phyloP scores from a whole-genome alignment of 1,140 invertebrate species.

The Temnothorax longispinosus region DNA sequence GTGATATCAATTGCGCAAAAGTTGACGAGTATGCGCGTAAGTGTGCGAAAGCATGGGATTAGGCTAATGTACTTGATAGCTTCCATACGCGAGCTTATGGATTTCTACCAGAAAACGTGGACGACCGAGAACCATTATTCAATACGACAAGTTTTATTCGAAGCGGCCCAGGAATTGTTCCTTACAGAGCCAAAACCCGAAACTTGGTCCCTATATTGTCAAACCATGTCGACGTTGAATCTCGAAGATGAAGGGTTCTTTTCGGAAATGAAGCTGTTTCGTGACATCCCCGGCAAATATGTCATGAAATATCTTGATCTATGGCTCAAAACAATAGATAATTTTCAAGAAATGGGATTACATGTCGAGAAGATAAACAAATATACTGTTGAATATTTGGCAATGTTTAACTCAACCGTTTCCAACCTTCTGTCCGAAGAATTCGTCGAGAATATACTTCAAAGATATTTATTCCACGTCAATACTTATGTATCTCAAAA shows the following conservation, averaged over 20 bases:
- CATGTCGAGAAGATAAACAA: accelerated
- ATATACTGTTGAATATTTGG: too few relatives aligned
- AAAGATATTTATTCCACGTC: conserved; percentile 54
- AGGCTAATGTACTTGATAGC: conserved; percentile 70
- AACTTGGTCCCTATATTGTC: too few relatives aligned
- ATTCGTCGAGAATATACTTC: conserved; percentile 34
- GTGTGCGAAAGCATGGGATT: conserved; percentile 76
- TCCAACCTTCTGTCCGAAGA: conserved; percentile 43
- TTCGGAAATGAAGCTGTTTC: too few relatives aligned
- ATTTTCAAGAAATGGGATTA: conserved; percentile 11
- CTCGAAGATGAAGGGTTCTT: too few relatives aligned
- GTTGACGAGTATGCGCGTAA: conserved; percentile 64
- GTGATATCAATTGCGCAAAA: conserved; percentile 61
- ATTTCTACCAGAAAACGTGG: conserved; percentile 65
- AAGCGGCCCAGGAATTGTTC: conserved; percentile 41
- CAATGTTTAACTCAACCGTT: too few relatives aligned
- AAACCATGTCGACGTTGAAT: too few relatives aligned
- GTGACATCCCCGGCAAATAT: conserved; percentile 63
- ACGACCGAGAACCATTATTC: conserved; percentile 68
- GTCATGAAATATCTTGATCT: conserved; percentile 61
- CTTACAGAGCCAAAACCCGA: too few relatives aligned
- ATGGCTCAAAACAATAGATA: conserved; percentile 33
- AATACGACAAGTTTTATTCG: conserved; percentile 72
- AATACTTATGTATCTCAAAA: not conserved
- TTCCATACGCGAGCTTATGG: conserved; percentile 26